A percentile compares a stretch with the other conserved stretches of the same genome.
These are phyloP conservation scores for Sinocyclocheilus anophthalmus DNA, from an alignment of 2,113 vertebrate species.

Conservation along the genomic window DNA sequence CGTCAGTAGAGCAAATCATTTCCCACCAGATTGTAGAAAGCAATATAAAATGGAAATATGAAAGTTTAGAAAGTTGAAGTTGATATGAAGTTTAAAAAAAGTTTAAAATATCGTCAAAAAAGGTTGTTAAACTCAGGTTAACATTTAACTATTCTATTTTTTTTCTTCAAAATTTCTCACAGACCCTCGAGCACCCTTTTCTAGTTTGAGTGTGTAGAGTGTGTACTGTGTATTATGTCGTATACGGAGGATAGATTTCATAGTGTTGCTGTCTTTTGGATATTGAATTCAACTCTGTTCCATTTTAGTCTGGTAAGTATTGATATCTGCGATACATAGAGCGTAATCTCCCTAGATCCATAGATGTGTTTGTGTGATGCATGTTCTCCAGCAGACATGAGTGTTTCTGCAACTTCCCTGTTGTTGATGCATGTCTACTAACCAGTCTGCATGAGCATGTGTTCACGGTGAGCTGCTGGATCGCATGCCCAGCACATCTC, in stretches of 20 bases:
- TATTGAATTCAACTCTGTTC: neutral
- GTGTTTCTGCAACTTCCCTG: neutral
- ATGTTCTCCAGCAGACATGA: neutral
- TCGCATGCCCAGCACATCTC: slow-evolving; percentile 4
- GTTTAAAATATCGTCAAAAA: neutral
- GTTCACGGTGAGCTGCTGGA: neutral
- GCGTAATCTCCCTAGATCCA: neutral
- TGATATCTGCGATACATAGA: neutral
- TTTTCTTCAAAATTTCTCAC: no score
- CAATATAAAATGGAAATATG: neutral
- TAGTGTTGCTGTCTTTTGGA: neutral
- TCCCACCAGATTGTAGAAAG: neutral
- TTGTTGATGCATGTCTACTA: slow-evolving; percentile 31
- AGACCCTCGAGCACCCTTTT: neutral
- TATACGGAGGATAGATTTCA: neutral
- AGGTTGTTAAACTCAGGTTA: neutral
- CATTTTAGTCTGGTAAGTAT: neutral
- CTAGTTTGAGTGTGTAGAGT: neutral
- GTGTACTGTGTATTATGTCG: neutral
- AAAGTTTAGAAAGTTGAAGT: no score
- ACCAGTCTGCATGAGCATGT: slow-evolving; percentile 29
- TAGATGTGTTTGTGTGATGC: neutral
- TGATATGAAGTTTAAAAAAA: neutral
- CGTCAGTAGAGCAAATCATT: neutral
- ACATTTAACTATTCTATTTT: no score